Percentiles rank a stretch among this genome's conserved stretches.
These are phyloP conservation scores for Melinaea marsaeus DNA, from an alignment of 2,888 invertebrate species.

Conservation along the genomic window DNA sequence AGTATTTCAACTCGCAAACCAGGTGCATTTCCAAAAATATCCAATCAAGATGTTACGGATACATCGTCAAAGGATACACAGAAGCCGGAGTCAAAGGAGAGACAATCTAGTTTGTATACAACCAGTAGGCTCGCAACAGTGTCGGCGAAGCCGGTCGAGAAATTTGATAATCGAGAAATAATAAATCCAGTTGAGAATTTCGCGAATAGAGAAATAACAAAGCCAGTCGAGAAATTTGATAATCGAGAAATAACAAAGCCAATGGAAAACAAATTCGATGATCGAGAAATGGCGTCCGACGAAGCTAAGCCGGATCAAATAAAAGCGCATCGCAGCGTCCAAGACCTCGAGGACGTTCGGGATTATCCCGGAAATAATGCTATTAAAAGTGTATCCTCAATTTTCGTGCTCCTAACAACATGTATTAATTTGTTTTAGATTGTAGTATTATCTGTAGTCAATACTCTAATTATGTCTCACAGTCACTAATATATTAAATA, in stretches of 20 bases:
- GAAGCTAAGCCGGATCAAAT: constrained; percentile 63
- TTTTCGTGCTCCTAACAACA: constrained; percentile 39
- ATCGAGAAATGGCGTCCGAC: constrained; percentile 64
- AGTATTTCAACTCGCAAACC: constrained; percentile 18
- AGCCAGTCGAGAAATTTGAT: constrained; percentile 43
- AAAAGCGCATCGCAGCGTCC: constrained; percentile 55
- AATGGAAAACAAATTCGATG: constrained; percentile 46
- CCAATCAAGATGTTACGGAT: constrained; percentile 37
- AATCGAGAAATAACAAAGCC: constrained; percentile 50
- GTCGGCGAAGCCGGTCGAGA: constrained; percentile 58
- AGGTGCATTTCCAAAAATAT: constrained; percentile 18
- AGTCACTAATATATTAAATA: constrained; percentile 67
- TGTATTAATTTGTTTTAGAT: constrained; percentile 40
- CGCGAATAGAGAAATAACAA: constrained; percentile 54
- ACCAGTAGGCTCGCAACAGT: constrained; percentile 65
- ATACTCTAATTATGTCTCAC: constrained; percentile 49
- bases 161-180: neutral
- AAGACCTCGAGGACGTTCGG: constrained; percentile 37
- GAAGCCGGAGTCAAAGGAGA: constrained; percentile 28
- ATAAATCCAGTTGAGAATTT: constrained; percentile 56
- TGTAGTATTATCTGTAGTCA: constrained; percentile 32
- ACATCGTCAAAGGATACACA: constrained; percentile 26
- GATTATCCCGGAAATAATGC: constrained; percentile 39
- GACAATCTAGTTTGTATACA: constrained; percentile 44
- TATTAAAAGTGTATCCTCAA: constrained; percentile 38